phyloP scores from a whole-genome alignment of 2,888 invertebrate genomes.

The Netelia melanura region DNA sequence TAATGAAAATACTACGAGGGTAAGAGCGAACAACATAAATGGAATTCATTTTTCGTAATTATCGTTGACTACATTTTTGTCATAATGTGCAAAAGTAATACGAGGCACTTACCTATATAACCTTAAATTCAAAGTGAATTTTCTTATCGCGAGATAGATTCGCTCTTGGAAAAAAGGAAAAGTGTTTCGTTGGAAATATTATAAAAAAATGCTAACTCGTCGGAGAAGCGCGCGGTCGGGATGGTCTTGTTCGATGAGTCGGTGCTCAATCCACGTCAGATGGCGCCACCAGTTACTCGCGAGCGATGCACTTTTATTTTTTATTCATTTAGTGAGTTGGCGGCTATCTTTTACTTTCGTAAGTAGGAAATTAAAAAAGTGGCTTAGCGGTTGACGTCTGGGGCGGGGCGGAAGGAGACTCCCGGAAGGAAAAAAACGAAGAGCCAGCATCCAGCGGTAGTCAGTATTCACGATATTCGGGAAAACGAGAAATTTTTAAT shows the following conservation, averaged over 20 bases:
- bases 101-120: no score
- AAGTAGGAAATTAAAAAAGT: constrained; percentile 32
- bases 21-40: no score
- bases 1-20: no score
- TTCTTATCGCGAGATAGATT: no score
- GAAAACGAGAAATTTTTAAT: constrained; percentile 44
- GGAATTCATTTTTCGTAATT: no score
- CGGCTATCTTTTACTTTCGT: constrained; percentile 21
- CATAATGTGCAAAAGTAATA: no score
- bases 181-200: not conserved
- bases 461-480: constrained; percentile 28
- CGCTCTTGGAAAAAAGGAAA: not conserved
- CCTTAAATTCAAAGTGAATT: no score
- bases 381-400: not conserved
- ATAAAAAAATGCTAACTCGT: not conserved
- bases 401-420: not conserved
- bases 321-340: constrained; percentile 1
- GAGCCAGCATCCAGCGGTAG: not conserved
- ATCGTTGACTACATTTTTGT: no score
- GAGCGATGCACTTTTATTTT: constrained; percentile 53
- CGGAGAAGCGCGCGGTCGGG: constrained; percentile 28
- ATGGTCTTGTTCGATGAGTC: constrained; percentile 20
- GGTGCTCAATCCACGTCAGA: constrained; percentile 54
- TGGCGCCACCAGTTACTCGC: constrained; percentile 58
- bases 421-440: not conserved